Conservation (phyloP, 2,113 vertebrate genomes). For the Rutilus rutilus region DNA sequence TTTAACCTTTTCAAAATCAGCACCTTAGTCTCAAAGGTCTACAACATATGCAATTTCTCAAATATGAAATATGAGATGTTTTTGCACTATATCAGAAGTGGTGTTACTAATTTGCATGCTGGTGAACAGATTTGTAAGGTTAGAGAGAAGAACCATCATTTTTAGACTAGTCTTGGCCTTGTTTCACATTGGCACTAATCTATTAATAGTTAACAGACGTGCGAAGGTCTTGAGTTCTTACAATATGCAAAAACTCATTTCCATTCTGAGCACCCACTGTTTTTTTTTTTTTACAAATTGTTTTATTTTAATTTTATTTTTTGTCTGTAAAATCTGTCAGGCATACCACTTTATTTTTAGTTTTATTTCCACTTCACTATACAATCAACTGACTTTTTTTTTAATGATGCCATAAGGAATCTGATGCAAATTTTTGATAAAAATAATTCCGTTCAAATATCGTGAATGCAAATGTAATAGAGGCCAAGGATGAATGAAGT, state of each 20-base stretch:
- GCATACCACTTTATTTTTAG: background rate
- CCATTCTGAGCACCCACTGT: constrained; percentile 16
- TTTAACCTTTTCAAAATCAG: constrained; percentile 67
- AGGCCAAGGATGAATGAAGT: background rate
- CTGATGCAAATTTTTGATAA: background rate
- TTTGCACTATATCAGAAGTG: constrained; percentile 57
- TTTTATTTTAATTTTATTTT: background rate
- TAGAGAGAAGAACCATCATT: constrained; percentile 22
- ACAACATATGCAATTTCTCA: constrained; percentile 67
- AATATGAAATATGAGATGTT: constrained; percentile 52
- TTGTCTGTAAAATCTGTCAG: background rate
- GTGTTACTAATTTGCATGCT: constrained; percentile 26
- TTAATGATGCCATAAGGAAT: background rate
- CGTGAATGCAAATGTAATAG: background rate
- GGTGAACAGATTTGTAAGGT: constrained; percentile 34
- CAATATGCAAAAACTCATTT: constrained; percentile 53
- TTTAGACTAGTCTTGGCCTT: constrained; percentile 27
- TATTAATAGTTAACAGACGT: background rate
- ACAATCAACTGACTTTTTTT: background rate
- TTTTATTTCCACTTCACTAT: background rate
- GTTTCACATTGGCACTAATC: constrained; percentile 11
- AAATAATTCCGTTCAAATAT: constrained; percentile 5
- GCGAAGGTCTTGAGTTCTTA: constrained; percentile 25
- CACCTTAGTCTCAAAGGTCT: constrained; percentile 75
- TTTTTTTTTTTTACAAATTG: background rate